A percentile compares a stretch with the other conserved stretches of the same genome.
Conservation (phyloP, 2,797 vertebrate species). For the Arctocebus calabarensis region DNA sequence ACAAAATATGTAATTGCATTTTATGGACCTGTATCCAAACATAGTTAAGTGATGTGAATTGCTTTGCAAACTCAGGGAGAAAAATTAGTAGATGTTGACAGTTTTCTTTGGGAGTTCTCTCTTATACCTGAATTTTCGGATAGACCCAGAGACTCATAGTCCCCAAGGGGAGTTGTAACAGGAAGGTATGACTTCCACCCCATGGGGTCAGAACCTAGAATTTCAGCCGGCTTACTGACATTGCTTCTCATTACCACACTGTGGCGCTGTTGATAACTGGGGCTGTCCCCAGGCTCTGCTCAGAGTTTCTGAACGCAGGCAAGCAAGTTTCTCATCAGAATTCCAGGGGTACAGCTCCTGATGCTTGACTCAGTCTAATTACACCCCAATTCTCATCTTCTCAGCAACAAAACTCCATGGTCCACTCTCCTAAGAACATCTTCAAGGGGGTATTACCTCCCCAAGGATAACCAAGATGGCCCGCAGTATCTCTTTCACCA, state of each 20-base stretch:
- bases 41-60: neutral
- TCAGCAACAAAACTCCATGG: neutral
- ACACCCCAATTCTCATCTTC: neutral
- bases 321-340: neutral
- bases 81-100: neutral
- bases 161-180: accelerated
- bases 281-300: neutral
- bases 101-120: neutral
- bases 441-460: neutral
- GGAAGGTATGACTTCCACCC: neutral
- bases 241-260: neutral
- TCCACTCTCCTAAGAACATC: neutral
- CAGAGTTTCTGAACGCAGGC: neutral
- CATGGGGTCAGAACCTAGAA: too few relatives aligned
- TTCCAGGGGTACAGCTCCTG: neutral
- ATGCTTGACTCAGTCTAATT: neutral
- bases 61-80: neutral
- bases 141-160: neutral
- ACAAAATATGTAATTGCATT: neutral
- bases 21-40: neutral
- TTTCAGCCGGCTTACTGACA: neutral
- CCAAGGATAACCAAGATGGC: neutral
- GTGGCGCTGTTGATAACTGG: slow-evolving; percentile 11
- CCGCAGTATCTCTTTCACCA: neutral
- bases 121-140: neutral